A percentile compares a stretch with the other conserved stretches of the same genome.
These are phyloP conservation scores for Aepyceros melampus DNA, from an alignment of 2,113 vertebrate genomes.

Conservation along the genomic window DNA sequence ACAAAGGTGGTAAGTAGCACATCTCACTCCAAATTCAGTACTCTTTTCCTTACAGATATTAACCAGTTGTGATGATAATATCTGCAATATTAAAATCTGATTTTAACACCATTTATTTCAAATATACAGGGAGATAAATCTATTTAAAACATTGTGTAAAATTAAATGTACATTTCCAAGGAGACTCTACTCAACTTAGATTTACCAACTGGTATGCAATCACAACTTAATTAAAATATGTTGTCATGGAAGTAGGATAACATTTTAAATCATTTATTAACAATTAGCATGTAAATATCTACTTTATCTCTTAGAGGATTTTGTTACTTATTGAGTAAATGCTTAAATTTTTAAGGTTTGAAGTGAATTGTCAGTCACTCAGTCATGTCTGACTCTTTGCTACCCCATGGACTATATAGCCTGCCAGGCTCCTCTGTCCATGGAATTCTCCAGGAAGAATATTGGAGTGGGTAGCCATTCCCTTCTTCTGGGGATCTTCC, in stretches of 20 bases:
- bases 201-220: background rate
- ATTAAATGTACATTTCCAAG: background rate
- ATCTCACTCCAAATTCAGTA: background rate
- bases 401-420: background rate
- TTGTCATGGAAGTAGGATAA: background rate
- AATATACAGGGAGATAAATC: background rate
- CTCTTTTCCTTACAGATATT: background rate
- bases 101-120: slow-evolving; percentile 7
- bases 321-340: background rate
- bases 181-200: background rate
- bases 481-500: background rate
- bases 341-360: background rate
- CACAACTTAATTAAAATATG: slow-evolving; percentile 28
- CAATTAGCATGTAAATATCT: slow-evolving; percentile 41
- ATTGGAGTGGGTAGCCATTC: background rate
- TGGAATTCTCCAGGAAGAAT: background rate
- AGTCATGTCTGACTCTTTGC: background rate
- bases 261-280: slow-evolving; percentile 50
- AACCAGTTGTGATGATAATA: background rate
- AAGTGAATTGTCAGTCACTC: background rate
- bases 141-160: background rate
- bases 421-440: background rate
- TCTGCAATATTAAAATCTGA: background rate
- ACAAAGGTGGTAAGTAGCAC: background rate
- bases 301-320: background rate